Conservation (phyloP, 1,140 invertebrate species). For the Idris sp. region DNA sequence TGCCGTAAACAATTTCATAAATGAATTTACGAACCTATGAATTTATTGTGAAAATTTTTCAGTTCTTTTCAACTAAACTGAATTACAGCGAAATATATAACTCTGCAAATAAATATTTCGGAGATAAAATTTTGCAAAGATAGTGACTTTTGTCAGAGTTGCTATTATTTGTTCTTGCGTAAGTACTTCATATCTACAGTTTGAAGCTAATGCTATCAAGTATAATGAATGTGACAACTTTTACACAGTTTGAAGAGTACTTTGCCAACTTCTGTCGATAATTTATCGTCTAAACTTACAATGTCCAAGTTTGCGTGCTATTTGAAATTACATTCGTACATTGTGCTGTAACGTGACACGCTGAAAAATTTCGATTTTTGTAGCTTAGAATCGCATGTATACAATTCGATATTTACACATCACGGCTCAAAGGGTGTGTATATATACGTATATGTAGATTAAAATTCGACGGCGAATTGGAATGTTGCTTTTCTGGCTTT, state of each 20-base stretch:
- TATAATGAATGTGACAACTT: constrained; percentile 65
- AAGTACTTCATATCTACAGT: constrained; percentile 62
- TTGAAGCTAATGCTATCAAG: constrained; percentile 65
- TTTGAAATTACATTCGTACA: constrained; percentile 62
- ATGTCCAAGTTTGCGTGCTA: constrained; percentile 60
- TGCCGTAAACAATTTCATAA: too few species aligned
- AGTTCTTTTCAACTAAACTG: neutral
- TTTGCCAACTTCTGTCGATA: constrained; percentile 65
- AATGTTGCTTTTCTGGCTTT: constrained; percentile 28
- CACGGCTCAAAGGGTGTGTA: constrained; percentile 28
- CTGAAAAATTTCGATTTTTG: constrained; percentile 50
- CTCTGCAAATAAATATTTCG: constrained; percentile 57
- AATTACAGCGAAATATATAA: constrained; percentile 29
- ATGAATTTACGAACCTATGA: neutral
- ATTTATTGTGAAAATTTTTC: too few species aligned
- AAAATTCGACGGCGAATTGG: constrained; percentile 13
- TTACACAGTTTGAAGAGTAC: constrained; percentile 64
- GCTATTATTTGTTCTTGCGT: constrained; percentile 63
- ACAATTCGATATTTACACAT: constrained; percentile 29
- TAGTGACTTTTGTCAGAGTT: constrained; percentile 61
- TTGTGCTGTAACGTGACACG: constrained; percentile 56
- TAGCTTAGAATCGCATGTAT: constrained; percentile 26
- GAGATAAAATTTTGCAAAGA: constrained; percentile 57
- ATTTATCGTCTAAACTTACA: constrained; percentile 61
- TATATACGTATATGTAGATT: too few species aligned